Conservation (phyloP, 2,113 vertebrate genomes). For the Syngnathoides biaculeatus region DNA sequence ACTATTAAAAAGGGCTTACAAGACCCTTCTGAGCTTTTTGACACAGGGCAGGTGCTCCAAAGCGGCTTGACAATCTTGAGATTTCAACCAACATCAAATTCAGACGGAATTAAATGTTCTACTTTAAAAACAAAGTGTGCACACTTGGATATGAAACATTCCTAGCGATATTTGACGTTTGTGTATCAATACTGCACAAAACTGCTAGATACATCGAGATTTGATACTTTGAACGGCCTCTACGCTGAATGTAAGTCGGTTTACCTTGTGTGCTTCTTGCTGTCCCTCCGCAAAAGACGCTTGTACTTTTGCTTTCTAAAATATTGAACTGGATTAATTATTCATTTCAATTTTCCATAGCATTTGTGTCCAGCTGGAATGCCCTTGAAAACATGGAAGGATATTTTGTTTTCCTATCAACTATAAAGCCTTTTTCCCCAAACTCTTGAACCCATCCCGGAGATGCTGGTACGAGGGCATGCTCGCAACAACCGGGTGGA, state of each 20-base stretch:
- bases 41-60: too few species aligned
- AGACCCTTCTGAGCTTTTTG: background rate
- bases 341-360: slow-evolving; percentile 7
- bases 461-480: slow-evolving; percentile 4
- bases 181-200: background rate
- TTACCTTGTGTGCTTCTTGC: slow-evolving; percentile 3
- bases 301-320: background rate
- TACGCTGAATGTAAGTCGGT: background rate
- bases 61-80: too few species aligned
- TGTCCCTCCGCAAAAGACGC: slow-evolving; percentile 2
- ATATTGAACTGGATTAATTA: slow-evolving; percentile 12
- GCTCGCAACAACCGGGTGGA: background rate
- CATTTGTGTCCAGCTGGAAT: background rate
- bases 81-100: too few species aligned
- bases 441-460: background rate
- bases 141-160: too few species aligned
- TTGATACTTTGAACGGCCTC: background rate
- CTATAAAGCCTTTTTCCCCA: background rate
- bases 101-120: too few species aligned
- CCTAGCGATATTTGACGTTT: too few species aligned
- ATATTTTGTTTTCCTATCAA: background rate
- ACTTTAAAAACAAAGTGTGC: too few species aligned
- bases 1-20: too few species aligned
- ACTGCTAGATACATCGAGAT: background rate
- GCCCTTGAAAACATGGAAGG: slow-evolving; percentile 12